These are phyloP conservation scores for Heloderma charlesbogerti DNA, from an alignment of 2,113 vertebrate species.

Conservation along the genomic window DNA sequence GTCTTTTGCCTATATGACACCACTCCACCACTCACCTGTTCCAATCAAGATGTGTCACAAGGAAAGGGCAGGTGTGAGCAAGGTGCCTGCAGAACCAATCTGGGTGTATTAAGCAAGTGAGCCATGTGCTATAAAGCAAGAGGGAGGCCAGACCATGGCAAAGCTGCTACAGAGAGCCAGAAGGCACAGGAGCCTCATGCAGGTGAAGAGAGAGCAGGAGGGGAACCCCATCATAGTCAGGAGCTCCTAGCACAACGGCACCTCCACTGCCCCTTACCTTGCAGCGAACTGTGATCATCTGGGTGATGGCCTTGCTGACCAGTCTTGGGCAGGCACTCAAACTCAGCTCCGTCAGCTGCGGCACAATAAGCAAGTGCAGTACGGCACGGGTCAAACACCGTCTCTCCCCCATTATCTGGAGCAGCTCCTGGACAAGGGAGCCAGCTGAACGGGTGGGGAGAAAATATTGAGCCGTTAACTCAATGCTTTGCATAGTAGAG, in stretches of 20 bases:
- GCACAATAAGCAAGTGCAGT: conserved; percentile 87
- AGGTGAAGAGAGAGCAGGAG: neutral
- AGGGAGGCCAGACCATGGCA: neutral
- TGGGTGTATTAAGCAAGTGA: neutral
- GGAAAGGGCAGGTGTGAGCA: neutral
- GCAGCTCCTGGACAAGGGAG: conserved; percentile 80
- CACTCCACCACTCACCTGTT: rapidly evolving
- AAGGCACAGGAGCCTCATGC: neutral
- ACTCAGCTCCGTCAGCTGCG: conserved; percentile 80
- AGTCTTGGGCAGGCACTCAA: conserved; percentile 76
- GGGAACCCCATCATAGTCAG: neutral
- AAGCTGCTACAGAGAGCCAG: neutral
- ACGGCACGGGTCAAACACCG: conserved; percentile 78
- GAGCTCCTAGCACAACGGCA: neutral
- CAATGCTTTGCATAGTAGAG: too few relatives aligned
- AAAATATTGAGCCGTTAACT: rapidly evolving
- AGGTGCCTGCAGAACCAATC: neutral
- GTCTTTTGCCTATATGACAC: too few relatives aligned
- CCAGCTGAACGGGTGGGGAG: conserved; percentile 18
- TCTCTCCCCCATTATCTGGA: conserved; percentile 71
- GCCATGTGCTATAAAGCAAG: neutral
- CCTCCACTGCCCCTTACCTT: conserved; percentile 71
- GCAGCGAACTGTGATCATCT: conserved; percentile 80
- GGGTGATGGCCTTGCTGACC: conserved; percentile 75
- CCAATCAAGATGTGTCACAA: neutral